Evolutionary conservation across 2,113 vertebrate genomes (phyloP), one percentile per base, ranked within the genome.

Genomic region (Pelobates fuscus): DNA sequence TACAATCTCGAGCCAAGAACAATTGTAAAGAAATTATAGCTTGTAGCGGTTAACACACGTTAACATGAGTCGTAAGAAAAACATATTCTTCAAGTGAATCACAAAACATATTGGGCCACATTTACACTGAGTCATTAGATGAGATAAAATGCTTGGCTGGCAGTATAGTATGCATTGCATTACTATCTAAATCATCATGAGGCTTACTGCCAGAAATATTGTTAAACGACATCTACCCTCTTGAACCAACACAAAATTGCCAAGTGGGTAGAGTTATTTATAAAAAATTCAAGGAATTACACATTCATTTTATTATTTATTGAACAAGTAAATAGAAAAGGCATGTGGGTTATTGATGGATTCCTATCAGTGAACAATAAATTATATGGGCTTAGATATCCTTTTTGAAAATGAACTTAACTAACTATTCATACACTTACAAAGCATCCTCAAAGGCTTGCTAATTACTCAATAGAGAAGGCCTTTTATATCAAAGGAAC

Each of bases 241-340:
- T 52, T 67, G 65, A 67, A 25, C 44, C 20, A 26, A 18, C 26
- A 54, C 44, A 46, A 67, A 11, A 30, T 52, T 67, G 54, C 49
- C 18, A 69, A 69, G 67, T 69, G 29, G 67, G 29, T 18, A 57
- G 49, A 57, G 46, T 5, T 37, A 29, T 32, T 54, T 8, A 24
- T 23, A 14, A 69, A 57, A 29, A 69, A 69, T 69, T 57, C 29
- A 17, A 57, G 37, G 67, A 69, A 69, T 67, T 67, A 30, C 46
- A 67, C 29, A 67, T 67, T 29, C 26, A 57, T 54, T 69, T 57
- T 67, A 52, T 27, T 27, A 27, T 25, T 55, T 44, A 32, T 24
- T 57, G 24, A 27, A 37, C 29, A 46, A 29, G 18, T 24, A 15
- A 49, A 52, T 29, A 37, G 17, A 57, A 67, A 17, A 15, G 17